Base-by-base conservation (phyloP, 2,113 vertebrate species). In the Tetrao urogallus region DNA sequence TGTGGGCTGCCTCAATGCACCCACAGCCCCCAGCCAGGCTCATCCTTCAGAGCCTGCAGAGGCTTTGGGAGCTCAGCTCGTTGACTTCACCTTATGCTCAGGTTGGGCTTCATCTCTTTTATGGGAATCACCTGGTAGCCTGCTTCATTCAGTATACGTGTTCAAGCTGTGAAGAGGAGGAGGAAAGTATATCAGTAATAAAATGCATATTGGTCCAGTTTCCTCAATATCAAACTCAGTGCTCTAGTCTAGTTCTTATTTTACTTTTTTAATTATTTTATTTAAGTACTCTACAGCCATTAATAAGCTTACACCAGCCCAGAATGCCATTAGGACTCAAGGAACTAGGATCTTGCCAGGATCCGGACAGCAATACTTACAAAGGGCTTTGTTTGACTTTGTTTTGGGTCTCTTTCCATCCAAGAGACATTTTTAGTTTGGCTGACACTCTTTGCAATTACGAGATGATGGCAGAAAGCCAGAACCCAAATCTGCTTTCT, bases 81-180 rank as follows among this genome's bases (percentile, higher is more conserved):
- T 1, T 64, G 6, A 13, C 2, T 4, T 76, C 18, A 12, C 13
- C 8, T 60, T 28, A 4, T 2, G 28, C 7, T 8, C 22, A 27
- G n/a, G 10, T 5, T 63, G 60, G 77, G 24, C 63, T 48, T 67
- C 25, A 40, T 64, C 52, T 56, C 52, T 40, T 13, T 6, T 24
- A 7, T 19, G 65, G 50, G 40, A 79, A 56, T 60, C 52, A 19
- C 4, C 57, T 18, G 43, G 30, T 3, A 47, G 24, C 64, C 20
- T 3, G 2, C 15, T 34, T 15, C 11, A 0, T 1, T 72, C 30
- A 42, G 5, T 25, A 60, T 1, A 0, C 4, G 30, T 13, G 4
- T 1, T 66, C 50, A 17, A 18, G 52, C 61, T 34, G 17, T 7
- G 61, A 20, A 3, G 70, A 70, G 21, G 18, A 66, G 45, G 52